These are phyloP conservation scores for Saccostrea glomerata DNA, from an alignment of 1,140 invertebrate genomes.

Conservation along the genomic window DNA sequence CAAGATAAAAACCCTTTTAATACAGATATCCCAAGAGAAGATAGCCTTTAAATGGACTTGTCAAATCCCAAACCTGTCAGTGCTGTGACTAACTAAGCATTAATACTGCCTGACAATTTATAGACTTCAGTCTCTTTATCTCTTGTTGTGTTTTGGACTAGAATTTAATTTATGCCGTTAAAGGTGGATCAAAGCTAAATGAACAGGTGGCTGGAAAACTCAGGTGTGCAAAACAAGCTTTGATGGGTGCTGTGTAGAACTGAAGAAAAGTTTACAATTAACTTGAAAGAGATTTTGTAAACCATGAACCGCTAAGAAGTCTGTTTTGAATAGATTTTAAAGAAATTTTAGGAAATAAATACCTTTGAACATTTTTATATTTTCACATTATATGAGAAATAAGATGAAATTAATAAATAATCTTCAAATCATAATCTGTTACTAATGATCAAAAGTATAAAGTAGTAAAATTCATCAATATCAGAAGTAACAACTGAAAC, in stretches of 20 bases:
- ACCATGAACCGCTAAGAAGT: background rate
- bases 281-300: background rate
- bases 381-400: background rate
- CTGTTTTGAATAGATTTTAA: background rate
- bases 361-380: background rate
- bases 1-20: conserved; percentile 7
- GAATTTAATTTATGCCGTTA: background rate
- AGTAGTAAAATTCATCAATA: background rate
- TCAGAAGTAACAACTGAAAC: background rate
- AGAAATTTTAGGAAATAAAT: background rate
- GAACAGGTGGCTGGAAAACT: conserved; percentile 1
- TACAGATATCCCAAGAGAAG: conserved; percentile 16
- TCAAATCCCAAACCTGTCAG: background rate
- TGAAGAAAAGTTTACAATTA: background rate
- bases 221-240: background rate
- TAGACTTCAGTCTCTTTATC: background rate
- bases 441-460: background rate
- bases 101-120: background rate
- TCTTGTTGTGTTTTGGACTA: background rate
- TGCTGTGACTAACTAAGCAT: background rate
- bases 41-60: conserved; percentile 19
- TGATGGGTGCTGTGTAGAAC: background rate
- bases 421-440: background rate
- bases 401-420: background rate
- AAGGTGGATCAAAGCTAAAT: conserved; percentile 14